These are phyloP conservation scores for Blennius ocellaris DNA, from an alignment of 2,113 vertebrate genomes.

Conservation along the genomic window DNA sequence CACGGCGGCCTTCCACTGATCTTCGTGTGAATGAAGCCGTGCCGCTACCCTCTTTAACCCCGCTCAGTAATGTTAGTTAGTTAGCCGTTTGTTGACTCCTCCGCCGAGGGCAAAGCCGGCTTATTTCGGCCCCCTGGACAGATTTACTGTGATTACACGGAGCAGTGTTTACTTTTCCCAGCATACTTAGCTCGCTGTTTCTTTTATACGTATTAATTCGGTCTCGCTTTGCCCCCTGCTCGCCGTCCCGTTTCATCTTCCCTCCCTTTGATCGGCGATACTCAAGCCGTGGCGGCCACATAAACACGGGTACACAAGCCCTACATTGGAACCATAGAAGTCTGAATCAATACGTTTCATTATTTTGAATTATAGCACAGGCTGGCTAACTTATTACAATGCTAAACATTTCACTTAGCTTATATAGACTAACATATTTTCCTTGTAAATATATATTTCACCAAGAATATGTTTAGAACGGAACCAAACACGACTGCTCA, in stretches of 20 bases:
- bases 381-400: no score
- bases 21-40: slow-evolving; percentile 61
- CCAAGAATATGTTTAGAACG: no score
- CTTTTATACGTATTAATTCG: slow-evolving; percentile 73
- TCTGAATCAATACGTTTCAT: no score
- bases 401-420: no score
- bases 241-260: slow-evolving; percentile 36
- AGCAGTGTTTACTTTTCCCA: slow-evolving; percentile 84
- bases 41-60: slow-evolving; percentile 60
- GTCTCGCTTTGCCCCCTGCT: slow-evolving; percentile 16
- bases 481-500: no score
- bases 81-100: slow-evolving; percentile 68
- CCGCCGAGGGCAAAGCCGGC: slow-evolving; percentile 45
- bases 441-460: no score
- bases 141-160: slow-evolving; percentile 74
- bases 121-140: slow-evolving; percentile 42
- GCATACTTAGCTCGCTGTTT: slow-evolving; percentile 66
- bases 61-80: slow-evolving; percentile 56
- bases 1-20: slow-evolving; percentile 58
- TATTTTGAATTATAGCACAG: no score
- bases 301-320: no score
- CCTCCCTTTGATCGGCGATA: slow-evolving; percentile 20
- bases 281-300: slow-evolving; percentile 8
- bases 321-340: no score
- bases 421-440: no score